These are phyloP conservation scores for Pristiophorus japonicus DNA, from an alignment of 2,113 vertebrate genomes.

Conservation along the genomic window DNA sequence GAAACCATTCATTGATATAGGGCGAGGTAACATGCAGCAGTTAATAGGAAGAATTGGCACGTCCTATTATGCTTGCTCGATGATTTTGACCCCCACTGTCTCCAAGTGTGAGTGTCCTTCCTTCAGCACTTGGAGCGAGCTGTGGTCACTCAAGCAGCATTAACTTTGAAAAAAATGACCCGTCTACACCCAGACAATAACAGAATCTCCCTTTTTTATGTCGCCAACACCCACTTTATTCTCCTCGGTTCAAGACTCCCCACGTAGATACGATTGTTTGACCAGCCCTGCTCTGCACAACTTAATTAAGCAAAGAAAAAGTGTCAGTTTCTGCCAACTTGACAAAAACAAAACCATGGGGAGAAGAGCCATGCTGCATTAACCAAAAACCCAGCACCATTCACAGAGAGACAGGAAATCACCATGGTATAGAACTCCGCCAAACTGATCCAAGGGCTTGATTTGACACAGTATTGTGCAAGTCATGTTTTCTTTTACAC, in stretches of 20 bases:
- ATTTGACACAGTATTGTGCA: constrained; percentile 22
- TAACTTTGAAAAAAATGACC: constrained; percentile 79
- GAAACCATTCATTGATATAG: not conserved
- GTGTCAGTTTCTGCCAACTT: constrained; percentile 73
- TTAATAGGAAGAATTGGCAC: not conserved
- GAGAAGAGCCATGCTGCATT: constrained; percentile 57
- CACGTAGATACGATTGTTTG: constrained; percentile 75
- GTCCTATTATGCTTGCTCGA: constrained; percentile 2
- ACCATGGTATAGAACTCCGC: not conserved
- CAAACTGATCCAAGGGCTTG: constrained; percentile 17
- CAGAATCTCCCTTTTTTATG: constrained; percentile 75
- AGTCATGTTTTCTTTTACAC: constrained; percentile 19
- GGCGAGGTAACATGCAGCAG: not conserved
- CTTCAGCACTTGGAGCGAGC: constrained; percentile 7
- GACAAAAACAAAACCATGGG: constrained; percentile 62
- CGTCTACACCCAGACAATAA: constrained; percentile 80
- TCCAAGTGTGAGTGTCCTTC: constrained; percentile 1
- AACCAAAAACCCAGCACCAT: constrained; percentile 59
- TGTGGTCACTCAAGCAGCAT: constrained; percentile 65
- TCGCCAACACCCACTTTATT: constrained; percentile 73
- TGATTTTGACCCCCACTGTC: constrained; percentile 20
- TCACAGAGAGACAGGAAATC: constrained; percentile 46
- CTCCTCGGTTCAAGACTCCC: constrained; percentile 66
- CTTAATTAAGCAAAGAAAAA: constrained; percentile 79
- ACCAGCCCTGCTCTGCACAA: constrained; percentile 71